phyloP scores from a whole-genome alignment of 2,797 vertebrate genomes.

The Poecilia wingei region DNA sequence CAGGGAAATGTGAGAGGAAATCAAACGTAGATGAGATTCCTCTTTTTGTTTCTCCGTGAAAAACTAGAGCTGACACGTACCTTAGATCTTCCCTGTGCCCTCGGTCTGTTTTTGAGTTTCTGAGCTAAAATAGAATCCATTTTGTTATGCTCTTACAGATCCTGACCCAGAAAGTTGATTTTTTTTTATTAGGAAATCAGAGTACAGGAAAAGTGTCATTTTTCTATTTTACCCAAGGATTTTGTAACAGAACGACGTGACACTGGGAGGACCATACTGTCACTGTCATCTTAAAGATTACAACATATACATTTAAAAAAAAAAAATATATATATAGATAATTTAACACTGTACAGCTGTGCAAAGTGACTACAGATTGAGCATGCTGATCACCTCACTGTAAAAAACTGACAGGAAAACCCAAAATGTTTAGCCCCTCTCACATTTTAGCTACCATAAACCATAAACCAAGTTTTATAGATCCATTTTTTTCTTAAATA shows the following conservation, averaged over 20 bases:
- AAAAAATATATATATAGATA: no score
- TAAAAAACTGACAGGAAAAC: not conserved
- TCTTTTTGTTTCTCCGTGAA: not conserved
- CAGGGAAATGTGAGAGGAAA: not conserved
- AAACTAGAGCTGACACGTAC: slow-evolving; percentile 1
- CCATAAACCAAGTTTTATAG: not conserved
- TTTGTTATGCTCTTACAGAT: slow-evolving; percentile 44
- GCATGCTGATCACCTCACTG: not conserved
- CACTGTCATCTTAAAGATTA: not conserved
- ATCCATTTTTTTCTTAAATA: not conserved
- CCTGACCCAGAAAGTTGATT: slow-evolving; percentile 54
- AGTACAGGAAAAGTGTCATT: slow-evolving; percentile 35
- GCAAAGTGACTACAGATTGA: not conserved
- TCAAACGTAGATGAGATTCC: not conserved
- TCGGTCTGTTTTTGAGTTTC: slow-evolving; percentile 27
- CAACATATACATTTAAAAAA: not conserved
- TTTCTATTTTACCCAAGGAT: slow-evolving; percentile 54
- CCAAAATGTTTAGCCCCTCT: not conserved
- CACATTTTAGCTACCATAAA: not conserved
- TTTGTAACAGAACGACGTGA: slow-evolving; percentile 32
- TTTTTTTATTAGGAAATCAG: slow-evolving; percentile 48
- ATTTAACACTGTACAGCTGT: not conserved
- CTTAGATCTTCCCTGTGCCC: slow-evolving; percentile 22
- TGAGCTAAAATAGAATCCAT: slow-evolving; percentile 48
- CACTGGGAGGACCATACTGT: slow-evolving; percentile 29